A percentile compares a stretch with the other conserved stretches of the same genome.
phyloP scores from a whole-genome alignment of 30 jellyfish, hydroid and myxozoan species.

The Hydractinia echinata region DNA sequence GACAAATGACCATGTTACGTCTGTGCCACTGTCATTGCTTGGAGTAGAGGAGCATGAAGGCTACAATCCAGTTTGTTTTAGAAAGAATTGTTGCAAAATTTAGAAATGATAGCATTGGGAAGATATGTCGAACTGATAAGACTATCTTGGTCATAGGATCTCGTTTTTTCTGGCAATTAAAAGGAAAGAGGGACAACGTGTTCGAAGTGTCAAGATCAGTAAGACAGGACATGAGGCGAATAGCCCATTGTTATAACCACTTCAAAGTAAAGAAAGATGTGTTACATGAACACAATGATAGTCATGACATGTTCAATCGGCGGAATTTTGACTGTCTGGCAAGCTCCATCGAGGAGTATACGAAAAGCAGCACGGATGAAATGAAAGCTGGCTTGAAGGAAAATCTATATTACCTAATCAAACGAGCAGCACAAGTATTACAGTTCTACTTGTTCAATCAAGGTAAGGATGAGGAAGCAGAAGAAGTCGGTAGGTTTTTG shows the following conservation, averaged over 20 bases:
- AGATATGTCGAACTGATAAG: conserved; percentile 19
- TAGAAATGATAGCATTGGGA: conserved; percentile 17
- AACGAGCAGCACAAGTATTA: conserved; percentile 26
- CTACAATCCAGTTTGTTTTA: conserved; percentile 8
- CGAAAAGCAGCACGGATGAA: neutral
- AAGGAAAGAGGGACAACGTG: conserved; percentile 5
- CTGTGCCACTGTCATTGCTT: conserved; percentile 21
- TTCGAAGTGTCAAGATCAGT: conserved; percentile 18
- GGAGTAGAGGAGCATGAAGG: neutral
- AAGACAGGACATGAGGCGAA: conserved; percentile 29
- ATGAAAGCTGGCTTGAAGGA: conserved; percentile 29
- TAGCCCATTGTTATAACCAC: neutral
- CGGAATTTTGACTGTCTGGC: neutral
- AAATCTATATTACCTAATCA: conserved; percentile 7
- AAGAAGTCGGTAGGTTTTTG: conserved; percentile 21
- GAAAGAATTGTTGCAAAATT: neutral
- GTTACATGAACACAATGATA: neutral
- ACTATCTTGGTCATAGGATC: conserved; percentile 10
- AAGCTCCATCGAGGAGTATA: conserved; percentile 15
- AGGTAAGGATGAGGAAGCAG: conserved; percentile 6
- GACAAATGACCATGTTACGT: neutral
- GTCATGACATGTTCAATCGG: conserved; percentile 17
- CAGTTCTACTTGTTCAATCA: neutral
- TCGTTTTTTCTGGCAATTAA: neutral
- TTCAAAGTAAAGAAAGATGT: neutral